A percentile compares a stretch with the other conserved stretches of the same genome.
Evolutionary conservation across 2,113 vertebrate species (phyloP).

Genomic region (Trematocara stigmaticum): DNA sequence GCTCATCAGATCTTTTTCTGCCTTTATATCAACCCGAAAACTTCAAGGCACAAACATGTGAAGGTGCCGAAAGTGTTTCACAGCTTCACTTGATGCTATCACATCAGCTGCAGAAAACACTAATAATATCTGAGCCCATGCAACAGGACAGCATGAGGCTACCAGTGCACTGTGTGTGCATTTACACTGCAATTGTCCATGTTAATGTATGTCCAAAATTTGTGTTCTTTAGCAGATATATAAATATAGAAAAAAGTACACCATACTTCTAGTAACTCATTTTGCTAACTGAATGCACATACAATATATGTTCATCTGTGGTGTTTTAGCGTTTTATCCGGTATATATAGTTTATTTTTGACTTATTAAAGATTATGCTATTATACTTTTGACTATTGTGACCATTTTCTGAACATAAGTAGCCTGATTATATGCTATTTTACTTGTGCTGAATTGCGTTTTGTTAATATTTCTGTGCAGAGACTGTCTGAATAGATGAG

Average conservation of each 20-base stretch:
- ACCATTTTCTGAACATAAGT: neutral
- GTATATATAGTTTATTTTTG: neutral
- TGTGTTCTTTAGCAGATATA: neutral
- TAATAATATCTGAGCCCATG: neutral
- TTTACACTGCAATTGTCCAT: neutral
- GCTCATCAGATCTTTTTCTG: neutral
- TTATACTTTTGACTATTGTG: neutral
- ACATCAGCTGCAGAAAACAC: neutral
- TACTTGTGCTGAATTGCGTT: neutral
- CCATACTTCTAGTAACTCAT: neutral
- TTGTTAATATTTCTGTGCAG: neutral
- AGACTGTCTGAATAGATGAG: neutral
- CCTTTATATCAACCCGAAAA: neutral
- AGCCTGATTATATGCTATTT: neutral
- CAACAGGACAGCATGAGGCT: neutral
- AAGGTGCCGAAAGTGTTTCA: neutral
- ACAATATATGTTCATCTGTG: neutral
- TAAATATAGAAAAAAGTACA: neutral
- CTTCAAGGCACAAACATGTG: neutral
- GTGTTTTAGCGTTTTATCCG: rapidly evolving
- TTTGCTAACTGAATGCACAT: neutral
- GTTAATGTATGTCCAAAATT: neutral
- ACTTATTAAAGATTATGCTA: neutral
- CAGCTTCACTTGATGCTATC: neutral
- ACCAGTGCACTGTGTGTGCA: neutral